Percentiles rank a stretch among this genome's conserved stretches.
phyloP scores from a whole-genome alignment of 2,113 vertebrate genomes.

The Leptobrachium leishanense region DNA sequence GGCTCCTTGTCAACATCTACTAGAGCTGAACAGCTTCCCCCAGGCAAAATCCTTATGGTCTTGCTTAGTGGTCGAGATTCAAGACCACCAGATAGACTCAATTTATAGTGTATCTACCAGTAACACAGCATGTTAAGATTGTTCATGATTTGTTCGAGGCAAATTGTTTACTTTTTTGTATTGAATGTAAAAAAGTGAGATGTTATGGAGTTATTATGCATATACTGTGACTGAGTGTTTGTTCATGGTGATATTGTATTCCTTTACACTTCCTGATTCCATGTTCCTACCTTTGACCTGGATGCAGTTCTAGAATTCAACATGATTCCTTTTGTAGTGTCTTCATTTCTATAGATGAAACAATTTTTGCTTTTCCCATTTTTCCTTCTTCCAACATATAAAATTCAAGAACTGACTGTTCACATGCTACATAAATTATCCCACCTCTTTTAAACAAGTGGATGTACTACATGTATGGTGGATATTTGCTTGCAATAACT shows the following conservation, averaged over 20 bases:
- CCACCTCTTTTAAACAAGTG: no score
- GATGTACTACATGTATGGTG: no score
- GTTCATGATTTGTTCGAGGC: neutral
- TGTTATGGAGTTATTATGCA: neutral
- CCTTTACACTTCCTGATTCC: neutral
- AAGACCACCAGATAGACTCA: conserved; percentile 3
- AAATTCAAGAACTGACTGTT: no score
- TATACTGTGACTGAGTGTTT: neutral
- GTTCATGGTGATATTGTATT: neutral
- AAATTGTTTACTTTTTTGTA: neutral
- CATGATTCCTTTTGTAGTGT: neutral
- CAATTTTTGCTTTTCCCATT: neutral
- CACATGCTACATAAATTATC: no score
- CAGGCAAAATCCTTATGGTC: neutral
- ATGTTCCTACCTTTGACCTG: neutral
- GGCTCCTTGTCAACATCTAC: neutral
- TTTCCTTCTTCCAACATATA: no score
- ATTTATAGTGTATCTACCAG: neutral
- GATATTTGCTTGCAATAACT: no score
- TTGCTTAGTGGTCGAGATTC: neutral
- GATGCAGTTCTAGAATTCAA: neutral
- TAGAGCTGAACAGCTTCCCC: neutral
- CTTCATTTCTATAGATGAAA: neutral
- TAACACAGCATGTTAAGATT: neutral
- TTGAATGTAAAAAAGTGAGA: neutral